Evolutionary conservation across 2,888 invertebrate species (phyloP).

Genomic region (Merodon equestris): DNA sequence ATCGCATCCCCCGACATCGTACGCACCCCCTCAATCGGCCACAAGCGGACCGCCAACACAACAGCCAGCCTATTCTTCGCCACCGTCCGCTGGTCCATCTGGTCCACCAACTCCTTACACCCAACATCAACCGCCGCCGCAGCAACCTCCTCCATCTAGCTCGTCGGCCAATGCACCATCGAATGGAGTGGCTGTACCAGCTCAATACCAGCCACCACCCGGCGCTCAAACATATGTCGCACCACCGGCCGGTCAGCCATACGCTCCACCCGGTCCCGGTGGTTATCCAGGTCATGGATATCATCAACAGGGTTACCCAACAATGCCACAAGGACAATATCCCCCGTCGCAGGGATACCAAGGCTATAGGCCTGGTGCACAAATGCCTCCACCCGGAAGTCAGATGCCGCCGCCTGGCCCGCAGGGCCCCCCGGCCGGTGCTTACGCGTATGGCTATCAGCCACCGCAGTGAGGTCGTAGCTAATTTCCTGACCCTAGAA

Average conservation of each 20-base stretch:
- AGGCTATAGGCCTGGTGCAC: conserved; percentile 83
- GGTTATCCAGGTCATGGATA: conserved; percentile 81
- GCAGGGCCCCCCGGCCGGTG: conserved; percentile 86
- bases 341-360: conserved; percentile 84
- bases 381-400: conserved; percentile 81
- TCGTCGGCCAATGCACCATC: conserved; percentile 74
- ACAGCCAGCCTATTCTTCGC: conserved; percentile 76
- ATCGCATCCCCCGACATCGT: conserved; percentile 61
- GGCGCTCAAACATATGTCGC: conserved; percentile 77
- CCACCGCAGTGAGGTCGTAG: conserved; percentile 81
- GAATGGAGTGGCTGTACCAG: conserved; percentile 78
- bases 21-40: conserved; percentile 71
- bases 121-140: conserved; percentile 73
- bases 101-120: conserved; percentile 74
- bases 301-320: conserved; percentile 82
- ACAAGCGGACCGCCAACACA: conserved; percentile 75
- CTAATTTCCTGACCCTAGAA: conserved; percentile 36
- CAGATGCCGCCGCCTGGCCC: conserved; percentile 81
- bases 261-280: conserved; percentile 77
- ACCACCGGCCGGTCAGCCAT: conserved; percentile 75
- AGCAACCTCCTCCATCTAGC: conserved; percentile 77
- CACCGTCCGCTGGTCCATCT: conserved; percentile 72
- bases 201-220: conserved; percentile 77
- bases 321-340: conserved; percentile 81
- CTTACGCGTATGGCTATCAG: conserved; percentile 89